Evolutionary conservation across 2,888 invertebrate genomes (phyloP).

Genomic region (Agrochola circellaris): DNA sequence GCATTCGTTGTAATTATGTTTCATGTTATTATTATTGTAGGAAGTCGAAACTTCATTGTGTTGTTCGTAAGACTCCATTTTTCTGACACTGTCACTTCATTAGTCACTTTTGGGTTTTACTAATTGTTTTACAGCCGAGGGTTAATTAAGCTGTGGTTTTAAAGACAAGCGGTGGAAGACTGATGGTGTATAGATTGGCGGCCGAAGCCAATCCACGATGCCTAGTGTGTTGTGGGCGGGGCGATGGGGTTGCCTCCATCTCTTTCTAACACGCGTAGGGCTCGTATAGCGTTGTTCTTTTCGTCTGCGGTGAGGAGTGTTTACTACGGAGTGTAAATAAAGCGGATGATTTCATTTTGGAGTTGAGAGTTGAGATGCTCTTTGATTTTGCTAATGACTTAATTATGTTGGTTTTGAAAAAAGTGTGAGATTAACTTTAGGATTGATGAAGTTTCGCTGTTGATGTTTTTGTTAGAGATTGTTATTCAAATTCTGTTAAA

Average conservation of each 20-base stretch:
- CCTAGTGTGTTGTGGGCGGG: slow-evolving; percentile 80
- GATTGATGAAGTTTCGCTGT: slow-evolving; percentile 3
- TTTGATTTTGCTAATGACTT: slow-evolving; percentile 79
- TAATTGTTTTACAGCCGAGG: slow-evolving; percentile 72
- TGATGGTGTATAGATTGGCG: slow-evolving; percentile 83
- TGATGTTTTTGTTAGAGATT: background rate
- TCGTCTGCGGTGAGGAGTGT: slow-evolving; percentile 73
- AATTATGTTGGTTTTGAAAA: slow-evolving; percentile 71
- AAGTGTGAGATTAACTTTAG: slow-evolving; percentile 48
- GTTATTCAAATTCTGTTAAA: background rate
- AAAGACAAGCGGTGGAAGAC: slow-evolving; percentile 84
- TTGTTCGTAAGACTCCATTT: slow-evolving; percentile 85
- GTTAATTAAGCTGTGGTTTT: slow-evolving; percentile 82
- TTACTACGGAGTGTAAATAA: slow-evolving; percentile 85
- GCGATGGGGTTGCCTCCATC: slow-evolving; percentile 71
- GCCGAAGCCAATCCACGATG: slow-evolving; percentile 84
- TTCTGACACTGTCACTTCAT: slow-evolving; percentile 72
- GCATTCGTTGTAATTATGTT: slow-evolving; percentile 80
- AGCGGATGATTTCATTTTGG: slow-evolving; percentile 86
- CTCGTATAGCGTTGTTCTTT: slow-evolving; percentile 65
- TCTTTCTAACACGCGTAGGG: slow-evolving; percentile 60
- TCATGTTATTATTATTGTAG: slow-evolving; percentile 80
- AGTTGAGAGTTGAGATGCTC: slow-evolving; percentile 79
- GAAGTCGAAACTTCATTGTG: slow-evolving; percentile 84
- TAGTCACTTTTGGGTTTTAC: slow-evolving; percentile 72